Base-by-base conservation (phyloP, 2,113 vertebrate species). In the Macheiramphus alcinus region DNA sequence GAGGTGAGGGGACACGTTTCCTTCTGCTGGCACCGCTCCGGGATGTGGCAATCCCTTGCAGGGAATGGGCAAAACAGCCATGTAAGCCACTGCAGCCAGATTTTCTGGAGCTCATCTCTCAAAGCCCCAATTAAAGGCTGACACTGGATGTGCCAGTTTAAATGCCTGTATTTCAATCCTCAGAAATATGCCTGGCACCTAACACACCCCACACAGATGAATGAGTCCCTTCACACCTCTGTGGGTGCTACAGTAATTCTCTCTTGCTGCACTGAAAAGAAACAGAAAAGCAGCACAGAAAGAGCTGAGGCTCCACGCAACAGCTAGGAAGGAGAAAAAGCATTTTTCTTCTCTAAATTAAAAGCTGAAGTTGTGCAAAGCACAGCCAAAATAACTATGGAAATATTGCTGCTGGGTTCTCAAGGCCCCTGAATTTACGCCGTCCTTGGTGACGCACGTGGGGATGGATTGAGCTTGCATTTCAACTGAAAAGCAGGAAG, bases 151-250 rank as follows among this genome's bases (percentile, higher is more conserved):
- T 85, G 93, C 89, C 91, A 70, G 91, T 91, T 95, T 82, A 87
- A 96, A 92, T 72, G 89, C 81, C 78, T 90, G 42, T 27, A 32
- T 85, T 94, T 89, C 89, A 66, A 61, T 80, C 91, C 93, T 94
- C 94, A 93, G 96, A 96, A 94, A 95, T 91, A 93, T 75, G 94
- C 95, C 87, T 94, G 94, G 92, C 88, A 93, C 94, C 91, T 94
- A 78, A 96, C 91, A 82, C 95, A 88, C 94, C 94, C 94, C 96
- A 88, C 97, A 94, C 87, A 91, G 93, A 96, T 90, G 93, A 97
- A 91, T 82, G 91, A 97, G 93, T 87, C 74, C 91, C 96, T 95
- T 96, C 89, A 97, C 96, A 97, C 96, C 95, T 96, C 97, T 70
- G 65, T 70, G 95, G 78, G 95, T 94, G 96, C 95, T 88, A 94